These are phyloP conservation scores for Ictinia mississippiensis DNA, from an alignment of 2,797 vertebrate genomes.

Conservation along the genomic window DNA sequence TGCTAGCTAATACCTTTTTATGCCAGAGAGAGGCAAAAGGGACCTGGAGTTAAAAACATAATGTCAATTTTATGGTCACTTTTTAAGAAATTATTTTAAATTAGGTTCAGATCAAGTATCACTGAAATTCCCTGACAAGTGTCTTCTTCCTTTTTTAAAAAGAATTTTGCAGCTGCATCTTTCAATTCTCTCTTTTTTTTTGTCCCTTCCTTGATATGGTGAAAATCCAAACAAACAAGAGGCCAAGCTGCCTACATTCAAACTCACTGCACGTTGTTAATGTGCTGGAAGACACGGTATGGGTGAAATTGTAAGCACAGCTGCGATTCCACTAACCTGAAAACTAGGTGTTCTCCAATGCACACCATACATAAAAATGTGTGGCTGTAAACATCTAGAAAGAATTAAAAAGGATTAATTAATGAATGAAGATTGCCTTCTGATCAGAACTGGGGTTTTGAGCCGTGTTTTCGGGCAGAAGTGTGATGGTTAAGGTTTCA, in stretches of 20 bases:
- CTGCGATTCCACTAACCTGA: neutral
- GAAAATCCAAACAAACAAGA: neutral
- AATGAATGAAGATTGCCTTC: neutral
- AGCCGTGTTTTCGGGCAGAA: neutral
- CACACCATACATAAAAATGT: neutral
- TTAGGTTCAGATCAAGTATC: neutral
- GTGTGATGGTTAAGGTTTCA: neutral
- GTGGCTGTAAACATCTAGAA: neutral
- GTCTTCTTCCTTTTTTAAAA: neutral
- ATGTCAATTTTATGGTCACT: neutral
- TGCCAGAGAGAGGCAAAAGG: neutral
- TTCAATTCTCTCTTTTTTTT: neutral
- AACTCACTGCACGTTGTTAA: neutral
- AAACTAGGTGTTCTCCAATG: neutral
- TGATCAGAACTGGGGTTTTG: neutral
- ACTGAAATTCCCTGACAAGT: neutral
- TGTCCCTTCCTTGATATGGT: neutral
- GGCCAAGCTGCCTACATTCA: neutral
- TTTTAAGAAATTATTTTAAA: neutral
- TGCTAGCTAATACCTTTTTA: neutral
- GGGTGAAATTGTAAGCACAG: neutral
- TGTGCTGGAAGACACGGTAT: neutral
- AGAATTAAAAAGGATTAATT: neutral
- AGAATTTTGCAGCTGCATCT: neutral
- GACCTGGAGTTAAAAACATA: neutral